Evolutionary conservation across 2,113 vertebrate species (phyloP).

Genomic region (Microcebus griseorufus): DNA sequence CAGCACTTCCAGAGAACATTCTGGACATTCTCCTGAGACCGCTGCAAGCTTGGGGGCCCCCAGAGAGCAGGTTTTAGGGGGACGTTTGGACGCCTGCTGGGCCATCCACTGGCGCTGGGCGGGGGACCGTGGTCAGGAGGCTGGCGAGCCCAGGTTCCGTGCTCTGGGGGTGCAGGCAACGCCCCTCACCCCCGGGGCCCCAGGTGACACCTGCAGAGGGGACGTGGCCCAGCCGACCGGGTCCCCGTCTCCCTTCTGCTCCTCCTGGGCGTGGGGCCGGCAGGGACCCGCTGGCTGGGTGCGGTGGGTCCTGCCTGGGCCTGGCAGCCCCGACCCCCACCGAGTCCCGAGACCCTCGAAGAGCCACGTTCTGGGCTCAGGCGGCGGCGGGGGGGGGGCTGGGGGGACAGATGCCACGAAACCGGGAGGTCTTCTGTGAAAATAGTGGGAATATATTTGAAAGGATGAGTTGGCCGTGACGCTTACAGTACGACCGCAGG

Average conservation of each 20-base stretch:
- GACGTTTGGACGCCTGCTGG: too few species aligned
- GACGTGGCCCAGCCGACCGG: too few species aligned
- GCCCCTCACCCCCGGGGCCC: not conserved
- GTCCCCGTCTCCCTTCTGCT: not conserved
- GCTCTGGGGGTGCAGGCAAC: not conserved
- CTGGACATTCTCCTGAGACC: too few species aligned
- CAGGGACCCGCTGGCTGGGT: not conserved
- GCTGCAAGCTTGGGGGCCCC: not conserved
- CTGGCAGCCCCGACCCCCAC: not conserved
- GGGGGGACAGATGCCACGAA: not conserved
- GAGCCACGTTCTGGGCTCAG: not conserved
- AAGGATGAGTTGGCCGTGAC: constrained; percentile 69
- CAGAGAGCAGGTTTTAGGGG: too few species aligned
- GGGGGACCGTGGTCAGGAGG: not conserved
- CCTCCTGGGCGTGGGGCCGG: not conserved
- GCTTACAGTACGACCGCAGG: constrained; percentile 77
- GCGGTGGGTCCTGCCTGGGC: too few species aligned
- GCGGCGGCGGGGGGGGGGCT: not conserved
- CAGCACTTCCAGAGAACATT: not conserved
- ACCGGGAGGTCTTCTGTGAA: constrained; percentile 80
- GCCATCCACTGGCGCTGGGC: too few species aligned
- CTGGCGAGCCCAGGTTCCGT: too few species aligned
- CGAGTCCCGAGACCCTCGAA: fast-evolving
- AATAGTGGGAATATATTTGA: constrained; percentile 85
- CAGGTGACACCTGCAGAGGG: not conserved